A percentile compares a stretch with the other conserved stretches of the same genome.
These are phyloP conservation scores for Cosmia trapezina DNA, from an alignment of 2,888 invertebrate genomes.

Conservation along the genomic window DNA sequence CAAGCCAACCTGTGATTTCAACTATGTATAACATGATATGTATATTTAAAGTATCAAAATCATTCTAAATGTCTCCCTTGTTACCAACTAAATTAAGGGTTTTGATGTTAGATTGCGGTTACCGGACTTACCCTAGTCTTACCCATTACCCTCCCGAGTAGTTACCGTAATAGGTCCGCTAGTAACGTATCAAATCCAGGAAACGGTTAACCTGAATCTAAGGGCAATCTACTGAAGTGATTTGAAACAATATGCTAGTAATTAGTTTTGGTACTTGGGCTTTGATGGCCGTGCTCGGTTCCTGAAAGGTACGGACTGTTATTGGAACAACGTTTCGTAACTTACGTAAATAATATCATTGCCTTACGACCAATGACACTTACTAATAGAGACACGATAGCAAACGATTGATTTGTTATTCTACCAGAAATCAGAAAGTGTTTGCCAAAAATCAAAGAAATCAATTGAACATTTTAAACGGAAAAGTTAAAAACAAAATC, in stretches of 20 bases:
- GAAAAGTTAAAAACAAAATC: constrained; percentile 27
- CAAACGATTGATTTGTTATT: neutral
- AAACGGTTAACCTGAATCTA: constrained; percentile 52
- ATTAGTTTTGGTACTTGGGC: constrained; percentile 43
- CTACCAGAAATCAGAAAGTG: neutral
- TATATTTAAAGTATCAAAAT: constrained; percentile 38
- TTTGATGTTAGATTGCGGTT: constrained; percentile 45
- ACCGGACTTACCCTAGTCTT: constrained; percentile 36
- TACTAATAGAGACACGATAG: neutral
- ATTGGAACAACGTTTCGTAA: neutral
- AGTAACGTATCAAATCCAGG: constrained; percentile 48
- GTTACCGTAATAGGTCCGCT: constrained; percentile 40
- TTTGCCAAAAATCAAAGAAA: constrained; percentile 2
- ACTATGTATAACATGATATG: constrained; percentile 1
- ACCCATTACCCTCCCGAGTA: constrained; percentile 40
- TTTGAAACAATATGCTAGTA: constrained; percentile 47
- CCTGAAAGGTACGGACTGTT: neutral
- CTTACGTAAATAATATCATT: neutral
- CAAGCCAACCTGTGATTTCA: constrained; percentile 13
- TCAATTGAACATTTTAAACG: constrained; percentile 14
- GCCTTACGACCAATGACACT: neutral
- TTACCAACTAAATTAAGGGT: constrained; percentile 50
- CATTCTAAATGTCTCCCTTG: constrained; percentile 34
- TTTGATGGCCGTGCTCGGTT: constrained; percentile 16
- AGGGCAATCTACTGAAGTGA: constrained; percentile 48